Evolutionary conservation across 2,113 vertebrate species (phyloP).

Genomic region (Tyrannus savana): DNA sequence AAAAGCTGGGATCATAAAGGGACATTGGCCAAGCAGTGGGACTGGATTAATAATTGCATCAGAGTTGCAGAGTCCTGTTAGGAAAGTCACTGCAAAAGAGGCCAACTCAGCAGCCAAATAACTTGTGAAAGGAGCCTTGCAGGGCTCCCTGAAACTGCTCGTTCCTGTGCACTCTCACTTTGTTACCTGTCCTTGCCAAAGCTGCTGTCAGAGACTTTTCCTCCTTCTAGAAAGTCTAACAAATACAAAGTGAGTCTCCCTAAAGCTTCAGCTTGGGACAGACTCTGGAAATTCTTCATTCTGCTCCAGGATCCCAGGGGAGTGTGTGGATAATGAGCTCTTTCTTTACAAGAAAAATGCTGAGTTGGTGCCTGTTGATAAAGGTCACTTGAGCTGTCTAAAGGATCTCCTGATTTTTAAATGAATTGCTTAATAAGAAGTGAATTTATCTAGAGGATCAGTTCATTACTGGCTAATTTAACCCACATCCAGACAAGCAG

Average conservation of each 20-base stretch:
- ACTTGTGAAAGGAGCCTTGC: neutral
- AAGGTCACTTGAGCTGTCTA: neutral
- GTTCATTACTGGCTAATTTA: neutral
- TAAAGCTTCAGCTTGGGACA: neutral
- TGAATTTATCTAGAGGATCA: neutral
- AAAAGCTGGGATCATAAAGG: neutral
- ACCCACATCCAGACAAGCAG: neutral
- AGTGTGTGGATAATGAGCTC: neutral
- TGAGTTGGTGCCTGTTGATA: conserved; percentile 10
- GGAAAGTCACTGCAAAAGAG: neutral
- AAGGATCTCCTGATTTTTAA: neutral
- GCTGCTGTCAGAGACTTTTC: neutral
- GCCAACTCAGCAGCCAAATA: neutral
- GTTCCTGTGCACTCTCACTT: neutral
- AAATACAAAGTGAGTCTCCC: neutral
- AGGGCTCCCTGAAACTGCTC: neutral
- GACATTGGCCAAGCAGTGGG: neutral
- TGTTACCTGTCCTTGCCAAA: neutral
- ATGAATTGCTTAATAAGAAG: neutral
- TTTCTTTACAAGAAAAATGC: neutral
- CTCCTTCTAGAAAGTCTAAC: neutral
- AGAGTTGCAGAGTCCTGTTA: neutral
- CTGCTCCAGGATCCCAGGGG: neutral
- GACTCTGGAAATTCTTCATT: neutral
- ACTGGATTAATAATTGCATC: neutral